Percentiles rank a stretch among this genome's conserved stretches.
These are phyloP conservation scores for Ammodramus savannarum DNA, from an alignment of 2,113 vertebrate genomes.

Conservation along the genomic window DNA sequence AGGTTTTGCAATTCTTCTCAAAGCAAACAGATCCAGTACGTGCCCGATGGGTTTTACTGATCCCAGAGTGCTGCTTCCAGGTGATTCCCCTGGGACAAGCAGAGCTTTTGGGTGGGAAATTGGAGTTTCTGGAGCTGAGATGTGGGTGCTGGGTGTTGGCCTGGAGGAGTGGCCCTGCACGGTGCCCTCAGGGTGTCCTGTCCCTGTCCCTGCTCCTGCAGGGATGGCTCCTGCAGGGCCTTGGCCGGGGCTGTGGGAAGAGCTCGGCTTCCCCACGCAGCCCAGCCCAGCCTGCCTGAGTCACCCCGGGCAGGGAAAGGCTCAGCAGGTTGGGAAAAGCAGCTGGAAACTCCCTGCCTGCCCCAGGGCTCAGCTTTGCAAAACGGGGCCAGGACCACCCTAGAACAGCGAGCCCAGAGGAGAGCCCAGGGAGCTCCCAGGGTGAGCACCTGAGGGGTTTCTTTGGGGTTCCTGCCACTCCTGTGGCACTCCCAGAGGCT, in stretches of 20 bases:
- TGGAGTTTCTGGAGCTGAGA: accelerated
- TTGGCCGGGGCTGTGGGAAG: not conserved
- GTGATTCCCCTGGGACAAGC: not conserved
- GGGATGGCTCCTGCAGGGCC: not conserved
- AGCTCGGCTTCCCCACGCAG: not conserved
- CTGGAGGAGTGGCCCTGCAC: not conserved
- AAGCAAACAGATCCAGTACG: not conserved
- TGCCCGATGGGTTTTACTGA: not conserved
- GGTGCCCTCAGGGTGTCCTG: not conserved
- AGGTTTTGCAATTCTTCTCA: constrained; percentile 5
- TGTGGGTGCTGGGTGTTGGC: not conserved
- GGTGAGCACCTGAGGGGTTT: not conserved
- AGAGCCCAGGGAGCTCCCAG: not conserved
- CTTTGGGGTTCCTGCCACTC: not conserved
- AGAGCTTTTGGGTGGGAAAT: not conserved
- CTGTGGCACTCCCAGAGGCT: accelerated
- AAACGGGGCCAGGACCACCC: accelerated
- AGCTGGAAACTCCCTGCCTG: not conserved
- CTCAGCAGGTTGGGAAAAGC: not conserved
- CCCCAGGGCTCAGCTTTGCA: not conserved
- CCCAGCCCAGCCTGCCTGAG: not conserved
- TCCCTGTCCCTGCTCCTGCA: not conserved
- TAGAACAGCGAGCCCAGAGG: not conserved
- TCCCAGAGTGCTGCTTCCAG: not conserved
- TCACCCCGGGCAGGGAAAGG: not conserved